Evolutionary conservation across 2,888 invertebrate genomes (phyloP), one percentile per base, ranked within the genome.

Genomic region (Seladonia tumulorum): DNA sequence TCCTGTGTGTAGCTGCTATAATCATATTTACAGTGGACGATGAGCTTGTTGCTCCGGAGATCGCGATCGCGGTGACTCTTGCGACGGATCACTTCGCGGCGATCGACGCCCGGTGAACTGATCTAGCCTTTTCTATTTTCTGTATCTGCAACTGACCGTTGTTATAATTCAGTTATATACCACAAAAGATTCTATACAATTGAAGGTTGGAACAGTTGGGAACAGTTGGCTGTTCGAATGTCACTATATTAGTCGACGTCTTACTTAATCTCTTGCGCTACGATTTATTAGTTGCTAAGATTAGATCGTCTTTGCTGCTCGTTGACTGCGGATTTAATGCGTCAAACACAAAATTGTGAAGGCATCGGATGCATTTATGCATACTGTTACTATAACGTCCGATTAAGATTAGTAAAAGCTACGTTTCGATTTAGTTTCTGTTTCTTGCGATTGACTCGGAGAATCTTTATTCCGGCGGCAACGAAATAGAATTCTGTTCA

Each of bases 1-100:
- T 63, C 45, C 29, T 29, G 63, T n/a, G n/a, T n/a, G n/a, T 63
- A 63, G 63, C 29, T 12, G 63, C 63, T 63, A 63, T 63, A 63
- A 29, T 63, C 63, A 63, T 63, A 63, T 63, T 63, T 29, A 63
- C 29, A 63, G 63, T 63, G 29, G 35, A 63, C 3, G 63, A 18
- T 29, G 29, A 18, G 29, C 29, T 63, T 18, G n/a, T 63, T 63
- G 35, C 29, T 63, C 63, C 29, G 29, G 8, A 18, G 29, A 63
- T 29, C 29, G 63, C 63, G 63, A 63, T 29, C 35, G 63, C 29
- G 29, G 7, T 63, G 29, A 29, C 18, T 35, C 18, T 7, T 8
- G 18, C 18, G 7, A 16, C 16, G 29, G 29, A 29, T 18, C 8
- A 29, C 29, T 29, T 16, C 3, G 63, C 29, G 8, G 63, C 29